Base-by-base conservation (phyloP, 1,140 invertebrate genomes). In the Atta colombica region DNA sequence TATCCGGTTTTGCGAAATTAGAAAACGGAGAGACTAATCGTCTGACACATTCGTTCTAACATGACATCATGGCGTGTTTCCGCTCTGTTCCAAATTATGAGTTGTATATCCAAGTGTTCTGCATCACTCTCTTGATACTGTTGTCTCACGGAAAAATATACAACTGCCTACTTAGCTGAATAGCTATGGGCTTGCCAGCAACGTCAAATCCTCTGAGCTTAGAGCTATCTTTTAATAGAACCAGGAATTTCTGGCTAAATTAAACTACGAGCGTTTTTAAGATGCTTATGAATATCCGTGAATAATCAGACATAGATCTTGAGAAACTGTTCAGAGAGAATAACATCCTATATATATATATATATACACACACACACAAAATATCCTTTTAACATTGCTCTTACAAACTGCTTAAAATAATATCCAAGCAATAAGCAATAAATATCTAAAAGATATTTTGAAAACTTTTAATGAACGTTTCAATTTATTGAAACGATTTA, bases 71-170 rank as follows among this genome's bases (percentile, higher is more conserved):
- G 55, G 49, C 49, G 72, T 18, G 49, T 85, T 85, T 75, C 58
- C 53, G 71, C 80, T 77, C 25, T 10, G 63, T 75, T 75, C 55
- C 8, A 18, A 39, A 21, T 74, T 77, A 51, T 31, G n/a, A 31
- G 7, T 81, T 66, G 84, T 87, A 51, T 89, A 60, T 60, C 65
- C 77, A 88, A 78, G 63, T 69, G 72, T 77, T 63, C 77, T 14
- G 45, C 53, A 39, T 71, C 86, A 84, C 35, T 84, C 69, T 84
- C 53, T 60, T 61, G 80, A 63, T 84, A 75, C 25, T 77, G 53
- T 75, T 85, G 49, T 85, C 81, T 55, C 58, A 58, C 31, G 81
- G 28, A 74, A 87, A 87, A 85, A 87, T 87, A 87, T 87, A 87
- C 86, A 85, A 85, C 68, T 69, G 66, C 39, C 25, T 75, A 85